phyloP scores from a whole-genome alignment of 1,140 invertebrate genomes.

The Microplitis mediator region DNA sequence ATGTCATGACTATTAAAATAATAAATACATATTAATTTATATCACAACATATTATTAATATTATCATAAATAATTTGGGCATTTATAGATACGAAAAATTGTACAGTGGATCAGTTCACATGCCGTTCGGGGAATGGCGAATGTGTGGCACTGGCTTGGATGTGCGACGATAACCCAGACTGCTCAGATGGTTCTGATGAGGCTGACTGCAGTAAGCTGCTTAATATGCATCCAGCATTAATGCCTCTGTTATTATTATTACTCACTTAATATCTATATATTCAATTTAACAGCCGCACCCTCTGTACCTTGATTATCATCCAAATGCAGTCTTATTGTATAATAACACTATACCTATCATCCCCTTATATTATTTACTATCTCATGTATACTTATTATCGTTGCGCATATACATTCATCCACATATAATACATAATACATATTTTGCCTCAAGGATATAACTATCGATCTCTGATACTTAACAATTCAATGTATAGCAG shows the following conservation, averaged over 20 bases:
- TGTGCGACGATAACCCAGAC: conserved; percentile 87
- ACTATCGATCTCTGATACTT: not conserved
- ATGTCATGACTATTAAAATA: no score
- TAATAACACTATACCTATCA: not conserved
- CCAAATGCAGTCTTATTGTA: not conserved
- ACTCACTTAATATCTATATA: not conserved
- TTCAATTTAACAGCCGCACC: not conserved
- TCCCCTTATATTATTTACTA: not conserved
- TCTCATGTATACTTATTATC: no score
- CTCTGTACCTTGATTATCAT: not conserved
- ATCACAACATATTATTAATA: not conserved
- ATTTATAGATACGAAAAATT: conserved; percentile 74
- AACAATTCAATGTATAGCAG: not conserved
- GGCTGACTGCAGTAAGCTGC: conserved; percentile 84
- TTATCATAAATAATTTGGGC: conserved; percentile 23
- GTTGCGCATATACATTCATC: no score
- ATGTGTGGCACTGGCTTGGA: conserved; percentile 89
- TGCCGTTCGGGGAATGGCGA: conserved; percentile 79
- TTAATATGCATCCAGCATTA: conserved; percentile 34
- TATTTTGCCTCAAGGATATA: no score
- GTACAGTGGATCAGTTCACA: conserved; percentile 84
- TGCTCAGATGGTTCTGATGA: conserved; percentile 90
- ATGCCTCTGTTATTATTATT: conserved; percentile 13
- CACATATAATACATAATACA: no score
- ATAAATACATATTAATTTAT: no score